Evolutionary conservation across 2,797 vertebrate species (phyloP), one percentile per base, ranked within the genome.

Genomic region (Naso thynnoides): DNA sequence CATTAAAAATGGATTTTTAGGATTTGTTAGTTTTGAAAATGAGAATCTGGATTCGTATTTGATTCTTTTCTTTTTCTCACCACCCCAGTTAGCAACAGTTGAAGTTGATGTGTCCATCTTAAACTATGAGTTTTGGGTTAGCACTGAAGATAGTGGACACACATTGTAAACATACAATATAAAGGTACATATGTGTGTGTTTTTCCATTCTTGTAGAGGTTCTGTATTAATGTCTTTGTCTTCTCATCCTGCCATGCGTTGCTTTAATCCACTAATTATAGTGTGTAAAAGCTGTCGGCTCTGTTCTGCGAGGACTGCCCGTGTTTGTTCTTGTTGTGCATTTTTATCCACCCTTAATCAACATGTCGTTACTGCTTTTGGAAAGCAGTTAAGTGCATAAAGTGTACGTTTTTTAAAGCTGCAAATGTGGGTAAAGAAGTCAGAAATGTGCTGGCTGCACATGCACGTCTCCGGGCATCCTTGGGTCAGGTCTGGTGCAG

Each of bases 281-380:
- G 18, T 38, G 29, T 6, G 24, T 67, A 8, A 71, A 60, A 49
- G 27, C 45, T 54, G 47, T 29, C 50, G 19, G 24, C 10, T 21
- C 10, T 31, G 45, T 62, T 67, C 26, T 54, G 57, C 36, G 19
- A 27, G 26, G 14, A 49, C 58, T 38, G 26, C 44, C 23, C 45
- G 1, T 71, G 11, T 78, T 81, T 79, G 21, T 26, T 41, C 18
- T 56, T n/a, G 36, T 44, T 42, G 13, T 50, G 15, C 5, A 16
- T 53, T 14, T 41, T 26, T 23, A 48, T 23, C 50, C 7, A 0
- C 57, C 49, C 29, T 23, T 67, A 54, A 23, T 58, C 42, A 67
- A 62, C 16, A 48, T 11, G 36, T 21, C 8, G 8, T 38, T 44
- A 58, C n/a, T 24, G 21, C 13, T 36, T 39, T 6, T 26, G 16